phyloP scores from a whole-genome alignment of 1,140 invertebrate species.

The Calephelis virginiensis region DNA sequence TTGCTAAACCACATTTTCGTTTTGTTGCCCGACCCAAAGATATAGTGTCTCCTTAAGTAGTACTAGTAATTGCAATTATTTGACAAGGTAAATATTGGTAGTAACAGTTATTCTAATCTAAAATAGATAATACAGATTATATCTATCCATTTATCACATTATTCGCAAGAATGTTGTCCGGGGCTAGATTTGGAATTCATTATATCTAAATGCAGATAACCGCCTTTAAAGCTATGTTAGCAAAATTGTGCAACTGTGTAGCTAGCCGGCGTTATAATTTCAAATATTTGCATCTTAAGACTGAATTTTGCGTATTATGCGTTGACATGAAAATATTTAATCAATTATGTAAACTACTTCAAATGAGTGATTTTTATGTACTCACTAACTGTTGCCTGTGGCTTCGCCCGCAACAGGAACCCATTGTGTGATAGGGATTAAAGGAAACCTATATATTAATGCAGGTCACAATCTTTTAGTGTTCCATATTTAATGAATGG shows the following conservation, averaged over 20 bases:
- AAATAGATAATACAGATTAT: conserved; percentile 40
- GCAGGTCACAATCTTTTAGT: no score
- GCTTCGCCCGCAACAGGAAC: no score
- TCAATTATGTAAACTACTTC: no score
- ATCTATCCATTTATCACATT: conserved; percentile 50
- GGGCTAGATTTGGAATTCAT: conserved; percentile 64
- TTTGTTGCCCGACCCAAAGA: no score
- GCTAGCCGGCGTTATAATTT: conserved; percentile 12
- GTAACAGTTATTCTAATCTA: conserved; percentile 31
- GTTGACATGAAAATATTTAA: not conserved
- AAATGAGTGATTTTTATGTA: no score
- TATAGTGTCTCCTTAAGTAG: no score
- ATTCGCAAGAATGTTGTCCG: conserved; percentile 59
- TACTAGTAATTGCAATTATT: no score
- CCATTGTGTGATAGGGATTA: no score
- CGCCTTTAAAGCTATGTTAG: conserved; percentile 40
- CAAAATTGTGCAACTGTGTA: conserved; percentile 42
- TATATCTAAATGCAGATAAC: conserved; percentile 62
- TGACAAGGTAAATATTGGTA: conserved; percentile 9
- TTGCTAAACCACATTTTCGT: no score
- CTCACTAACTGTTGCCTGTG: no score
- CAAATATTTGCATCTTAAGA: not conserved
- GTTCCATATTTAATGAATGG: no score
- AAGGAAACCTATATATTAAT: no score
- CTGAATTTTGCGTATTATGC: not conserved